These are phyloP conservation scores for Hemicentrotus pulcherrimus DNA, from an alignment of 35 echinoderm and acorn worm species.

Conservation along the genomic window DNA sequence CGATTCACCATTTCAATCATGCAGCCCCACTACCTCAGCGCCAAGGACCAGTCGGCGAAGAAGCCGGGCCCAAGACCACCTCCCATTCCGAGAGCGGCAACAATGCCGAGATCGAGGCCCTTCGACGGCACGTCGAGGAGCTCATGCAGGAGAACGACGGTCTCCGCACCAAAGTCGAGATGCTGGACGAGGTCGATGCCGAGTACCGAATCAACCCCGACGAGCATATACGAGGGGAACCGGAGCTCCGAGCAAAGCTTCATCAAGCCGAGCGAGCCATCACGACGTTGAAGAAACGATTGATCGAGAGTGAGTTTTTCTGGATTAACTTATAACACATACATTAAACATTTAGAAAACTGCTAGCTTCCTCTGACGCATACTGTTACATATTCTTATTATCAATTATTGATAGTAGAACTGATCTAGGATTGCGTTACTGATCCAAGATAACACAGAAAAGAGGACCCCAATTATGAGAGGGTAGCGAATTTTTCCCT, in stretches of 20 bases:
- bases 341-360: too few relatives aligned
- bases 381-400: too few relatives aligned
- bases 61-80: constrained; percentile 40
- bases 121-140: constrained; percentile 70
- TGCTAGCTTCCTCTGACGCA: too few relatives aligned
- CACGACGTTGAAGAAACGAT: constrained; percentile 70
- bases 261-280: constrained; percentile 65
- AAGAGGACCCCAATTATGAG: too few relatives aligned
- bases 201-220: constrained; percentile 53
- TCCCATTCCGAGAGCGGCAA: constrained; percentile 18
- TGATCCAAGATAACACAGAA: too few relatives aligned
- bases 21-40: constrained; percentile 51
- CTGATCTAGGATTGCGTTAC: too few relatives aligned
- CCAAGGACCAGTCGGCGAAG: constrained; percentile 72
- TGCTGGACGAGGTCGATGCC: constrained; percentile 74
- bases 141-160: constrained; percentile 86
- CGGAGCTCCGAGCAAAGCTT: constrained; percentile 49
- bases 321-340: not conserved
- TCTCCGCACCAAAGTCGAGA: constrained; percentile 72
- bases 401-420: too few relatives aligned
- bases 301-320: constrained; percentile 53
- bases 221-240: constrained; percentile 47
- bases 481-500: too few relatives aligned
- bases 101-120: constrained; percentile 56
- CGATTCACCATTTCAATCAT: not conserved